A percentile compares a stretch with the other conserved stretches of the same genome.
phyloP scores from a whole-genome alignment of 2,113 vertebrate species.

The Psammodynastes pulverulentus region DNA sequence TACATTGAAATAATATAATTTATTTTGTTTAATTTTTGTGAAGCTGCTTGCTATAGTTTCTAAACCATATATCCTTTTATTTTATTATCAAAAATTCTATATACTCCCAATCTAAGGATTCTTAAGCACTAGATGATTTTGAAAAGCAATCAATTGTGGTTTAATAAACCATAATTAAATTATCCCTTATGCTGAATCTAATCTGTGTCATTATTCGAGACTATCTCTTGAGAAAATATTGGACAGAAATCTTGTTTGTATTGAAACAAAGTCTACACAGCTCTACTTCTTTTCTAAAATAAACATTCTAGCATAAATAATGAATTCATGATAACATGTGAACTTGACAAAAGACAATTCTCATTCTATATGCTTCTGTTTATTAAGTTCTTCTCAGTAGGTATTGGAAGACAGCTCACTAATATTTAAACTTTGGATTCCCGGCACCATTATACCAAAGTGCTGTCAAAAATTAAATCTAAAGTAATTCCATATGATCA shows the following conservation, averaged over 20 bases:
- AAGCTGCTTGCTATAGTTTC: neutral
- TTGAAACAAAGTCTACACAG: neutral
- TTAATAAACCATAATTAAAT: neutral
- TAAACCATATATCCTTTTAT: neutral
- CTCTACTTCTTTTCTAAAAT: neutral
- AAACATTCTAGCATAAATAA: neutral
- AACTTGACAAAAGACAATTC: slow-evolving; percentile 28
- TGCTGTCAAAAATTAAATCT: slow-evolving; percentile 24
- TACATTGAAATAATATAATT: neutral
- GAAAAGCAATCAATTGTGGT: neutral
- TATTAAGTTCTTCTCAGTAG: slow-evolving; percentile 51
- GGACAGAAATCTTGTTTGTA: neutral
- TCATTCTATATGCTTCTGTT: neutral
- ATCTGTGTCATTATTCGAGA: neutral
- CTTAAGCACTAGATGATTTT: neutral
- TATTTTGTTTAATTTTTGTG: neutral
- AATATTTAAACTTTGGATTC: slow-evolving; percentile 51
- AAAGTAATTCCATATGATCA: slow-evolving; percentile 41
- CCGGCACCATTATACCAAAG: slow-evolving; percentile 49
- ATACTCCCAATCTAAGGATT: neutral
- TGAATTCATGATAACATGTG: neutral
- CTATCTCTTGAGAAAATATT: neutral
- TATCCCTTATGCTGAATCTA: neutral
- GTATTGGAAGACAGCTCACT: slow-evolving; percentile 28
- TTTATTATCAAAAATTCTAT: neutral